These are phyloP conservation scores for Euschistus heros DNA, from an alignment of 1,140 invertebrate genomes.

Conservation along the genomic window DNA sequence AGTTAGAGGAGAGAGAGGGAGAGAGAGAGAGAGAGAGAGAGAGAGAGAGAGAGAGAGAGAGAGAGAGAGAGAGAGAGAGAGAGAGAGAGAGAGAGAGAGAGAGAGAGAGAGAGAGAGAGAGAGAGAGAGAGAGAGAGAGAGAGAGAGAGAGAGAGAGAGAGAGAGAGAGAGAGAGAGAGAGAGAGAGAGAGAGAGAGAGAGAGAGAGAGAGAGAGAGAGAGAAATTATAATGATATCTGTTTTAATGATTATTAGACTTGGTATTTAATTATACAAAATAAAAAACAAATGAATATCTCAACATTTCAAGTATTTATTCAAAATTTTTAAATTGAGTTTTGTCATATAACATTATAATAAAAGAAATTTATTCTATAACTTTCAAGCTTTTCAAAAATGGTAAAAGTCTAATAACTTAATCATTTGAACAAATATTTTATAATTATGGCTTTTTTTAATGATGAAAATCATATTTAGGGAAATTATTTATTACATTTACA, in stretches of 20 bases:
- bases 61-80: constrained; percentile 16
- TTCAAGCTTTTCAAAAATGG: background rate
- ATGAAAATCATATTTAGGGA: no score
- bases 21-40: constrained; percentile 13
- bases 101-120: constrained; percentile 10
- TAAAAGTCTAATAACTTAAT: background rate
- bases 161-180: background rate
- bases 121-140: constrained; percentile 18
- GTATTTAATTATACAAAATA: no score
- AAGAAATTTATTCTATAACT: no score
- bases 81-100: constrained; percentile 15
- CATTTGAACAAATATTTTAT: background rate
- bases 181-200: background rate
- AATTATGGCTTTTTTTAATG: no score
- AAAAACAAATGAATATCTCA: no score
- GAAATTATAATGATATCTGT: no score
- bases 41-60: constrained; percentile 5
- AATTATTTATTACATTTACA: no score
- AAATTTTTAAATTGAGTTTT: no score
- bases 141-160: constrained; percentile 13
- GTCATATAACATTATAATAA: no score
- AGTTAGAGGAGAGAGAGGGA: constrained; percentile 22
- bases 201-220: background rate
- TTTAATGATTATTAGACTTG: no score
- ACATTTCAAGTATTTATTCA: no score